phyloP scores from a whole-genome alignment of 2,888 invertebrate species.

The Drosophila anomelani region DNA sequence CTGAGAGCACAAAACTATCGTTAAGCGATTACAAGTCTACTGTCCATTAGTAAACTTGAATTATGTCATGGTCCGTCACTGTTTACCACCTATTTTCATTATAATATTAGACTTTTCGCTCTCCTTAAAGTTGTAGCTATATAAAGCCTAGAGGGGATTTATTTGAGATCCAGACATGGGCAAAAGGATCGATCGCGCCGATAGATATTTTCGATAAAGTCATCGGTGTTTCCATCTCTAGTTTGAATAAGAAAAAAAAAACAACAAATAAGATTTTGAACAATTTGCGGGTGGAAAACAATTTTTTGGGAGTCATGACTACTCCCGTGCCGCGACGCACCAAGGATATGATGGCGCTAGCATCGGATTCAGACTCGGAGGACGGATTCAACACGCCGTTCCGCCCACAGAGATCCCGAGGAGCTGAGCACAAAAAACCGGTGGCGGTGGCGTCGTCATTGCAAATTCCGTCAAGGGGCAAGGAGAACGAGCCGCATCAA shows the following conservation, averaged over 20 bases:
- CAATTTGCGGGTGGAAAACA: slow-evolving; percentile 17
- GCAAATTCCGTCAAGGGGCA: slow-evolving; percentile 25
- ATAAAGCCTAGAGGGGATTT: not conserved
- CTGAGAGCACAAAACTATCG: not conserved
- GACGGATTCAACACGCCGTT: slow-evolving; percentile 78
- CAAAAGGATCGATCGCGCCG: not conserved
- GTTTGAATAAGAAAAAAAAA: slow-evolving; percentile 7
- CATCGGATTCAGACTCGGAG: slow-evolving; percentile 83
- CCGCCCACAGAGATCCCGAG: slow-evolving; percentile 48
- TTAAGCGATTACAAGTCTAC: not conserved
- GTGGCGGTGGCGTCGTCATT: slow-evolving; percentile 9
- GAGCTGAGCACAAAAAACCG: not conserved
- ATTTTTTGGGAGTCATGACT: slow-evolving; percentile 58
- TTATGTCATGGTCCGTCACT: too few species aligned
- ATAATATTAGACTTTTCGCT: too few species aligned
- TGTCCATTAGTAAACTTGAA: not conserved
- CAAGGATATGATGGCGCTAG: slow-evolving; percentile 81
- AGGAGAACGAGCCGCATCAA: slow-evolving; percentile 57
- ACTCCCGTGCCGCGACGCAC: slow-evolving; percentile 80
- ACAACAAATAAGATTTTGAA: slow-evolving; percentile 22
- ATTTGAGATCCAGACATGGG: not conserved
- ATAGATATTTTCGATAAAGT: not conserved
- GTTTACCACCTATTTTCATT: not conserved
- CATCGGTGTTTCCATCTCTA: slow-evolving; percentile 4
- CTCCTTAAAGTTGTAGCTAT: not conserved